phyloP scores from a whole-genome alignment of 1,140 invertebrate genomes.

The Eueides isabella region DNA sequence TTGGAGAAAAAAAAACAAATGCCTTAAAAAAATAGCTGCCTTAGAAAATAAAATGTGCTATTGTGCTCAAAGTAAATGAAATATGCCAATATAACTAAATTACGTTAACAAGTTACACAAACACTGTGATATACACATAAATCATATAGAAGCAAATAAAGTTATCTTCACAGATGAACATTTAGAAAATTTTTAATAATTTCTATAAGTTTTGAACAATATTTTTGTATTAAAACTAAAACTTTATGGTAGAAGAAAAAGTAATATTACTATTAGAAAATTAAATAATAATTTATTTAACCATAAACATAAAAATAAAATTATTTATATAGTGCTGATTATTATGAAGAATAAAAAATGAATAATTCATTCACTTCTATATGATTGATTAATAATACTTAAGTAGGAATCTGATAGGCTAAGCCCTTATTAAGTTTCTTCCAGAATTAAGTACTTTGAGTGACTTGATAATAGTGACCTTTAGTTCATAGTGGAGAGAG shows the following conservation, averaged over 20 bases:
- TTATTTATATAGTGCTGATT: too few species aligned
- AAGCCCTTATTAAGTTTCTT: background rate
- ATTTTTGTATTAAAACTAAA: too few species aligned
- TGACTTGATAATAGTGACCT: slow-evolving; percentile 72
- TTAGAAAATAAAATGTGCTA: slow-evolving; percentile 14
- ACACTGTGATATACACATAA: slow-evolving; percentile 8
- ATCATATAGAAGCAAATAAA: too few species aligned
- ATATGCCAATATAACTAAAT: slow-evolving; percentile 18
- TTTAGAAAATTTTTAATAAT: too few species aligned
- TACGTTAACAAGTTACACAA: slow-evolving; percentile 26
- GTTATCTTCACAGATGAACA: too few species aligned
- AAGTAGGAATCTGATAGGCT: slow-evolving; percentile 22
- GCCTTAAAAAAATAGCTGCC: slow-evolving; percentile 14
- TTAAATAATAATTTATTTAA: too few species aligned
- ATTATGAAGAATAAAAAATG: too few species aligned
- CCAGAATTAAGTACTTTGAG: slow-evolving; percentile 12
- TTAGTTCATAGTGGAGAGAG: slow-evolving; percentile 52
- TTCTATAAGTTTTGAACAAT: too few species aligned
- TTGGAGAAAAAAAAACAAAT: background rate
- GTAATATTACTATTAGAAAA: too few species aligned
- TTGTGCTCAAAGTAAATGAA: slow-evolving; percentile 18
- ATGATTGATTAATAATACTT: slow-evolving; percentile 13
- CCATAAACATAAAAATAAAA: too few species aligned
- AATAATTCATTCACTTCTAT: too few species aligned
- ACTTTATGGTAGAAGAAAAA: too few species aligned